phyloP scores from a whole-genome alignment of 2,888 invertebrate species.

The Tiliacea aurago region DNA sequence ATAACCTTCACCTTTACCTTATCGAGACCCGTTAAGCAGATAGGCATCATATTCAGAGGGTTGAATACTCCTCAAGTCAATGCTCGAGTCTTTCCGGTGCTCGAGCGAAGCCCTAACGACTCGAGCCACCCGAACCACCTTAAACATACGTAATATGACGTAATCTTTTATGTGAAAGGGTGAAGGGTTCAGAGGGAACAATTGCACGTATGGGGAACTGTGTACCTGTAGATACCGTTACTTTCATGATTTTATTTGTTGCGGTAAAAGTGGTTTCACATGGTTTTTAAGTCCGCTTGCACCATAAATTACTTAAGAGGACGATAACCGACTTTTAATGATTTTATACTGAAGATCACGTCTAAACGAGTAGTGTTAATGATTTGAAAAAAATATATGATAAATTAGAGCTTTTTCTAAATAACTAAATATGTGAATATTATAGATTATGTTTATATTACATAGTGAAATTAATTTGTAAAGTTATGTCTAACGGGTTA shows the following conservation, averaged over 20 bases:
- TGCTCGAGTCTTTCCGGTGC: conserved; percentile 54
- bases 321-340: too few relatives aligned
- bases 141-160: conserved; percentile 58
- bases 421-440: too few relatives aligned
- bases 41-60: conserved; percentile 53
- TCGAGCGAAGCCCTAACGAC: conserved; percentile 58
- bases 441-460: too few relatives aligned
- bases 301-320: not conserved
- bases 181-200: conserved; percentile 44
- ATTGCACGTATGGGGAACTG: conserved; percentile 17
- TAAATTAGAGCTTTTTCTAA: too few relatives aligned
- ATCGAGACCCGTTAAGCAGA: conserved; percentile 53
- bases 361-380: too few relatives aligned
- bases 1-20: conserved; percentile 41
- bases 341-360: too few relatives aligned
- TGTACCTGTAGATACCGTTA: conserved; percentile 18
- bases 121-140: conserved; percentile 48
- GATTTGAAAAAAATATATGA: too few relatives aligned
- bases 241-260: conserved; percentile 31
- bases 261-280: conserved; percentile 18
- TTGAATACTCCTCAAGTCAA: conserved; percentile 58
- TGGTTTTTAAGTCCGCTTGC: not conserved
- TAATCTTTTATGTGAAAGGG: conserved; percentile 58
- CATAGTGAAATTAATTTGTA: too few relatives aligned
- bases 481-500: too few relatives aligned